phyloP scores from a whole-genome alignment of 2,113 vertebrate species.

The Microtus montanus region DNA sequence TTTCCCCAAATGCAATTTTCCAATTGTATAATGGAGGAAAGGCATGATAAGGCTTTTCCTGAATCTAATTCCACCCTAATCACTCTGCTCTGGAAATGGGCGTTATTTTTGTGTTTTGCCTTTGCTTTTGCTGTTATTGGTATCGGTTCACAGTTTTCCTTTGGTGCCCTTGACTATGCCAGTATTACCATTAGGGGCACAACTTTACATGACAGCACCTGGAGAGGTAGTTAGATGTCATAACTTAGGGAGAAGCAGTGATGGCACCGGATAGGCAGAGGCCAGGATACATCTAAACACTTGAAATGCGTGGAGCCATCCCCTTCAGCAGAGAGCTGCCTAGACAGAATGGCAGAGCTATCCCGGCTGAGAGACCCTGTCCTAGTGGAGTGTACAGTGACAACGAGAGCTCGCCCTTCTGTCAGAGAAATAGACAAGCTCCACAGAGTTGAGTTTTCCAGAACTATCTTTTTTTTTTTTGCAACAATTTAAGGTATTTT shows the following conservation, averaged over 20 bases:
- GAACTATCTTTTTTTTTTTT: conserved; percentile 27
- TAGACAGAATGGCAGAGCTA: not conserved
- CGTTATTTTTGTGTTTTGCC: conserved; percentile 8
- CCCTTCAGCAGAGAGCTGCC: not conserved
- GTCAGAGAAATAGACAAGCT: not conserved
- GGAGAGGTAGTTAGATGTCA: not conserved
- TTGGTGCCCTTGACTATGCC: not conserved
- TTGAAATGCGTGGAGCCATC: not conserved
- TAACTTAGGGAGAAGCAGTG: not conserved
- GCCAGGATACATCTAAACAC: not conserved
- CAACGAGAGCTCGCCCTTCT: not conserved
- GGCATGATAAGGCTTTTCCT: not conserved
- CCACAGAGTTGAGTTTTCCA: not conserved
- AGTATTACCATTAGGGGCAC: not conserved
- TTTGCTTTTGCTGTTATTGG: not conserved
- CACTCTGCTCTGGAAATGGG: conserved; percentile 26
- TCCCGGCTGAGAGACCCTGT: not conserved
- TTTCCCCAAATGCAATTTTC: conserved; percentile 61
- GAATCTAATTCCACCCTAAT: conserved; percentile 54
- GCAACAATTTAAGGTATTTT: not conserved
- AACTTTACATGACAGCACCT: not conserved
- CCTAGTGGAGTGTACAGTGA: not conserved
- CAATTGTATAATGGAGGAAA: conserved; percentile 35
- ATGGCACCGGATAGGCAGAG: not conserved
- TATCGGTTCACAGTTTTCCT: not conserved